Conservation (phyloP, 2,888 invertebrate genomes). For the Ichneumon xanthorius region DNA sequence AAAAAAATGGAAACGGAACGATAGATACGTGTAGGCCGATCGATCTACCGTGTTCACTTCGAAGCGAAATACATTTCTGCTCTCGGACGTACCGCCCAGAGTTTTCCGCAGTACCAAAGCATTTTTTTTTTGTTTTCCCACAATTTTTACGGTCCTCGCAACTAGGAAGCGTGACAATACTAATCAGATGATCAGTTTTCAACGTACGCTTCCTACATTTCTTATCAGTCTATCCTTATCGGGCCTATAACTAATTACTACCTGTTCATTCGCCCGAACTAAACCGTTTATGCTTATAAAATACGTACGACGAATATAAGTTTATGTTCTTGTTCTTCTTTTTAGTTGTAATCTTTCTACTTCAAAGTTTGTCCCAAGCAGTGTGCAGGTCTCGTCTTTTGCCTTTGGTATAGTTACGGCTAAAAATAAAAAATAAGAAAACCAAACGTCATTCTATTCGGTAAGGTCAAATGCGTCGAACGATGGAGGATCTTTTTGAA, state of each 20-base stretch:
- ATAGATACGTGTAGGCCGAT: constrained; percentile 45
- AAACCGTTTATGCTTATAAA: background rate
- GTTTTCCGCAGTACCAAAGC: background rate
- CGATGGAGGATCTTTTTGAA: too few relatives aligned
- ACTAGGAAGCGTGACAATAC: background rate
- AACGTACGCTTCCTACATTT: background rate
- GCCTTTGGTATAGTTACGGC: background rate
- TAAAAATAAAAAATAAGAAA: too few relatives aligned
- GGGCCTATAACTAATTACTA: background rate
- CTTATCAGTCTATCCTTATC: constrained; percentile 28
- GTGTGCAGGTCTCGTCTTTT: background rate
- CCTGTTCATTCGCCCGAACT: constrained; percentile 3
- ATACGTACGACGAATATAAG: constrained; percentile 4
- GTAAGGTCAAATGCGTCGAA: too few relatives aligned
- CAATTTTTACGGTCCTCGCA: background rate
- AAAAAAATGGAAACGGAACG: constrained; percentile 19
- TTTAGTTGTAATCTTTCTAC: background rate
- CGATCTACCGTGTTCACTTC: constrained; percentile 25
- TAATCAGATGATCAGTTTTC: background rate
- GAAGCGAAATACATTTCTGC: constrained; percentile 36
- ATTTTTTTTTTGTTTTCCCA: background rate
- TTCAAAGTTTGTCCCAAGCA: background rate
- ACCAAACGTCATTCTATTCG: too few relatives aligned
- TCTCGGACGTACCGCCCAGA: constrained; percentile 2
- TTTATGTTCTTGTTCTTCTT: background rate